Evolutionary conservation across 2,113 vertebrate genomes (phyloP), one percentile per base, ranked within the genome.

Genomic region (Grus americana): DNA sequence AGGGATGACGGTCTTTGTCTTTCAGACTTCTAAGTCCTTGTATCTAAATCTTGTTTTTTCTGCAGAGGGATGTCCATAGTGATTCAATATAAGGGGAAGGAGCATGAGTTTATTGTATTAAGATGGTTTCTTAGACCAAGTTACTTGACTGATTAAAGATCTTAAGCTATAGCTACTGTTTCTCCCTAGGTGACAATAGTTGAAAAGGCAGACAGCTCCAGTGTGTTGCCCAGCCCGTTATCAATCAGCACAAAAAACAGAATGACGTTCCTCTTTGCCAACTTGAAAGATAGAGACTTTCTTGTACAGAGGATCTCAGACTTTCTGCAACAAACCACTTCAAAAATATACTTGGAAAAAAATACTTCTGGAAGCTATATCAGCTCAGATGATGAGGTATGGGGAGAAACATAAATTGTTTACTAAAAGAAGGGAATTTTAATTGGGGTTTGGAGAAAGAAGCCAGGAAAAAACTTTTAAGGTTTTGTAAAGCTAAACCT

Each of bases 231-330:
- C 42, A 99, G 99, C 87, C 99, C 99, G 0, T 96, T 99, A 58
- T 99, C 99, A 50, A 99, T 99, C 98, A 99, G 99, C 95, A 99
- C 99, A 8, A 99, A 99, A 97, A 99, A 99, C 94, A 98, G 99
- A n/a, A 99, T 99, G 99, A 99, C 99, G 0, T 99, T 99, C 90
- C 98, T 99, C 30, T 99, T 99, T 63, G 99, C 99, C 95, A 99
- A 99, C 93, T 97, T 99, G 95, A 99, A 99, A 97, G 99, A 99
- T 72, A 97, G 99, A 90, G 99, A 99, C 98, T 99, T 99, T 90
- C 98, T 99, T 55, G 99, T 99, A 74, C 99, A 99, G 97, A 98
- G 99, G 97, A 99, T 99, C 97, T 99, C 99, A 0, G 99, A 99
- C 96, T 99, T 99, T 94, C 98, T 99, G 95, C 99, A 99, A 79